Base-by-base conservation (phyloP, 1,140 invertebrate genomes). In the Parapsyche elsis region DNA sequence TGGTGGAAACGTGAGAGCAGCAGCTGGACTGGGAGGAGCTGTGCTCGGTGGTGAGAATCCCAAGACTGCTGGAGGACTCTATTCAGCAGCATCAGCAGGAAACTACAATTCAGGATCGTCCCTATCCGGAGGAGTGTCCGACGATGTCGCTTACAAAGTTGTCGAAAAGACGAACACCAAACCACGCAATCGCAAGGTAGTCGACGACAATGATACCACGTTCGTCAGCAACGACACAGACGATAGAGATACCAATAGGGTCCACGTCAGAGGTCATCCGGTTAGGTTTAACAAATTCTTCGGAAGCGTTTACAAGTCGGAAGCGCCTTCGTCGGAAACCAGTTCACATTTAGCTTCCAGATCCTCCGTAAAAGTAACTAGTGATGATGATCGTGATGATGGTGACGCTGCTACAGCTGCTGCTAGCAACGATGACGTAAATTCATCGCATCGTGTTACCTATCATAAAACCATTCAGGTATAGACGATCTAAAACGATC, bases 1-100 rank as follows among this genome's bases (percentile, higher is more conserved):
- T 9, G 87, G 88, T 30, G 86, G 86, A 24, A 87, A 87, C 67
- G 83, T 89, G 0, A 86, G 86, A 38, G 88, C 88, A 0, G 84
- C 85, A 57, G 87, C 88, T 2, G 88, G 88, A 71, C 83, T 89
- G 0, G 86, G 84, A 24, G 88, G 88, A 57, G 85, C 81, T 67
- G 85, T 87, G 0, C 79, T 71, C 16, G 83, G 78, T 14, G 86
- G 75, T n/a, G 75, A 80, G n/a, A 61, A 76, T 0, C 67, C 77
- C 38, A 64, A 64, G 19, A 78, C 78, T 12, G 61, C 46, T 10
- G 83, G 83, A 16, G 71, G 61, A 16, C 67, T 81, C 12, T 83
- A 78, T 67, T 79, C 83, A 26, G 80, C 71, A 9, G 80, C 83
- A 21, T 70, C 64, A 5, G 76, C 71, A 12, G 78, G 80, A 1